Evolutionary conservation across 37 sponge, comb jelly and placozoan species (phyloP), one percentile per base, ranked within the genome.

Genomic region (Lycopodina hypogea): DNA sequence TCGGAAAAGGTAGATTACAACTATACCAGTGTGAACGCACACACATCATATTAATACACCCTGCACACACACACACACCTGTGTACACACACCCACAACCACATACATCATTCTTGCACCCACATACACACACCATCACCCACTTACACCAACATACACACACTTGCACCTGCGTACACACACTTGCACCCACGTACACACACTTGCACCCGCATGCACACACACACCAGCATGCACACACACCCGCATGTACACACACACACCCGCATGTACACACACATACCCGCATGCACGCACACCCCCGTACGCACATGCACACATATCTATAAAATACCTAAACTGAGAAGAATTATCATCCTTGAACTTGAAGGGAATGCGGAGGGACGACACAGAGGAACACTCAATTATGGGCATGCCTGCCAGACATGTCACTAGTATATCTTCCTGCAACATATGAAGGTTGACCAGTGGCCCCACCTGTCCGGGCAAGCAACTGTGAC

Each of bases 361-460:
- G 71, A 84, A 84, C 62, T 77, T 84, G 78, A 84, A 84, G 1
- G 78, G 84, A 4, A 51, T 35, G 2, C 84, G 42, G 51, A 84
- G 15, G 52, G 64, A 40, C 52, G 64, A 45, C 24, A 77, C 37
- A 39, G 70, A 63, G 61, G 77, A 22, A 14, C 26, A 37, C n/a
- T 66, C 71, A 26, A 90, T 85, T 48, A 81, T 53, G 1, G 90
- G 90, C 72, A 78, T 85, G 21, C 90, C 90, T 0, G 78, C 82
- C 0, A 90, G 39, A 38, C 53, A 85, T 11, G 56, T 56, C 26
- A 61, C 40, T 15, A 85, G 38, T 0, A 90, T 55, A 51, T 84
- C 90, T 8, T 90, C 85, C 78, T 90, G 90, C 12, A 90, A 82
- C 18, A 39, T 33, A 14, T 69, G 56, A 0, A 85, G 76, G 64